Percentiles rank a stretch among this genome's conserved stretches.
These are phyloP conservation scores for Vesta saturnalis DNA, from an alignment of 2,888 invertebrate genomes.

Conservation along the genomic window DNA sequence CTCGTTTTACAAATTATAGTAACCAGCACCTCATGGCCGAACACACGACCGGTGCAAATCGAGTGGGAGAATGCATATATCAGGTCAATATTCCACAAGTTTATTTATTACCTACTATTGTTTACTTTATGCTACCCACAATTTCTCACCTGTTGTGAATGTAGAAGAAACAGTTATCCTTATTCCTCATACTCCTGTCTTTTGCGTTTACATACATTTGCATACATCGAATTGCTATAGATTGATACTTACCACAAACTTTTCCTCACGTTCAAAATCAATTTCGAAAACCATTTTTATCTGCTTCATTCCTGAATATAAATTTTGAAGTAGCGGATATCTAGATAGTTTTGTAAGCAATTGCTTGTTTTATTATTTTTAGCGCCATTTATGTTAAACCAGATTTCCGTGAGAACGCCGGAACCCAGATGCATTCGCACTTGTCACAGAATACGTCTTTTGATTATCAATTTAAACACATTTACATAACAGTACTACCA, in stretches of 20 bases:
- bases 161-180: constrained; percentile 44
- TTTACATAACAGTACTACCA: no score
- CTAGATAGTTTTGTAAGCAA: constrained; percentile 18
- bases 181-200: constrained; percentile 15
- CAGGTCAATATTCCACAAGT: constrained; percentile 37
- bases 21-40: constrained; percentile 28
- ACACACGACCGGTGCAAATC: constrained; percentile 38
- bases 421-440: constrained; percentile 43
- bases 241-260: no score
- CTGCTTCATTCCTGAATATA: constrained; percentile 10
- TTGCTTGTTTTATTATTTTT: constrained; percentile 16
- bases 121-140: constrained; percentile 34
- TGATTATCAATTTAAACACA: constrained; percentile 43
- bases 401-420: constrained; percentile 51
- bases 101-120: constrained; percentile 38
- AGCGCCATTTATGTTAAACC: constrained; percentile 20
- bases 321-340: constrained; percentile 14
- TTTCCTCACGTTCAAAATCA: no score
- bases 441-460: constrained; percentile 47
- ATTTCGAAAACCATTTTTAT: constrained; percentile 9
- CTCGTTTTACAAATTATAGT: constrained; percentile 36
- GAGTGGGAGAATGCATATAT: constrained; percentile 35
- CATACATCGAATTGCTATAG: constrained; percentile 3
- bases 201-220: constrained; percentile 3
- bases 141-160: constrained; percentile 47